A percentile compares a stretch with the other conserved stretches of the same genome.
These are phyloP conservation scores for Phymatocera aterrima DNA, from an alignment of 2,888 invertebrate species.

Conservation along the genomic window DNA sequence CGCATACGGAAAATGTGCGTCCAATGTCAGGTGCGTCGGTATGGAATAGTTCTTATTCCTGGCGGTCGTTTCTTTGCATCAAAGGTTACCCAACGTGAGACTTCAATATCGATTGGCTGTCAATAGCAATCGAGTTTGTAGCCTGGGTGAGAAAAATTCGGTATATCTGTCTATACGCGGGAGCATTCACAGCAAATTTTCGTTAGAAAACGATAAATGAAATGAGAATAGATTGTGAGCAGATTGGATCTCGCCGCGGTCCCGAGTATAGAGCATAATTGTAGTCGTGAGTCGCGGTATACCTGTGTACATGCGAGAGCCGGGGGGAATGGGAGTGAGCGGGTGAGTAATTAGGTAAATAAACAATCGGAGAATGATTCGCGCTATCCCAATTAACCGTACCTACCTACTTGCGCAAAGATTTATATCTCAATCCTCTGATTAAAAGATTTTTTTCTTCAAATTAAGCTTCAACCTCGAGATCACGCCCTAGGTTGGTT, in stretches of 20 bases:
- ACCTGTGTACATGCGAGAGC: neutral
- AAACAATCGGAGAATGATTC: constrained; percentile 25
- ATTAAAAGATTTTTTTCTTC: constrained; percentile 16
- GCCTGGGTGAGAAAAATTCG: neutral
- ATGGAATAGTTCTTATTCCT: constrained; percentile 57
- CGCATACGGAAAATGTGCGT: constrained; percentile 66
- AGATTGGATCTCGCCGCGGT: neutral
- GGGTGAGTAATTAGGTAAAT: constrained; percentile 21
- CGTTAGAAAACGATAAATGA: neutral
- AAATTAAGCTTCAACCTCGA: constrained; percentile 25
- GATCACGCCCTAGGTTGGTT: neutral
- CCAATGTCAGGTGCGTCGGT: constrained; percentile 65
- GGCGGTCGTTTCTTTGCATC: constrained; percentile 57
- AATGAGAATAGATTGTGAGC: neutral
- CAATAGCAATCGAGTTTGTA: constrained; percentile 8
- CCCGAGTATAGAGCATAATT: neutral
- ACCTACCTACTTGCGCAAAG: neutral
- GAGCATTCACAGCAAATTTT: neutral
- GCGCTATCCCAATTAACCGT: constrained; percentile 31
- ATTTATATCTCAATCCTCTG: constrained; percentile 19
- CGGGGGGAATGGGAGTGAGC: neutral
- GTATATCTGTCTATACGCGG: neutral
- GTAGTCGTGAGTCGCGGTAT: too few species aligned
- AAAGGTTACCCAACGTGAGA: constrained; percentile 58
- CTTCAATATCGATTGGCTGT: constrained; percentile 60